Base-by-base conservation (phyloP, 1,140 invertebrate species). In the Drosophila insularis region DNA sequence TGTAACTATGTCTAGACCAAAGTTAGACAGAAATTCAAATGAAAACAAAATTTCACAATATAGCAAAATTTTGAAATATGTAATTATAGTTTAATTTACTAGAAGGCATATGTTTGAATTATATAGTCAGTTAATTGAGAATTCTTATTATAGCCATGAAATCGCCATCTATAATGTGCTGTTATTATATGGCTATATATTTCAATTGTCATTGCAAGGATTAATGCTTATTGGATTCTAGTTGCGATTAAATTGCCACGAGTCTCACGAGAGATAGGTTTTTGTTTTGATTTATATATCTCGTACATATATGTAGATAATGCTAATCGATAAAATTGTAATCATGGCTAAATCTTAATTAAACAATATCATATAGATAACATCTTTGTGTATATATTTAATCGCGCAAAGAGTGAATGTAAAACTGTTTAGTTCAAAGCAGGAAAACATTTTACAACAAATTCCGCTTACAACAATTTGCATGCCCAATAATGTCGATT, bases 181-280 rank as follows among this genome's bases (percentile, higher is more conserved):
- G n/a, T n/a, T 23, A 19, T 71, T 78, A 37, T n/a, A 32, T 37
- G 35, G 65, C 14, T 13, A 27, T 69, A 64, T 46, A 76, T 69
- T 46, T 55, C 17, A 21, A 31, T 35, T 73, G 63, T 61, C 70
- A 35, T 23, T 54, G 27, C 2, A 53, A 21, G 55, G 80, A 79
- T 84, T 84, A 70, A 70, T 23, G 53, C 23, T 66, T 65, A 14
- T 32, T 65, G 14, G 43, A 50, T 46, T 46, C 31, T 0, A 13
- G 32, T 43, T 31, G 68, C 27, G 62, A 75, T 78, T 78, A 74
- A 68, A 71, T 50, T 68, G 81, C 59, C 78, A 85, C 78, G 71
- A 86, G 74, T 70, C 43, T 63, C 72, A 77, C 56, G 55, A 23
- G 43, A 62, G 31, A 40, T 55, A 35, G 58, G 53, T 70, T 54